Evolutionary conservation across 2,113 vertebrate species (phyloP).

Genomic region (Pollimyrus isidori): DNA sequence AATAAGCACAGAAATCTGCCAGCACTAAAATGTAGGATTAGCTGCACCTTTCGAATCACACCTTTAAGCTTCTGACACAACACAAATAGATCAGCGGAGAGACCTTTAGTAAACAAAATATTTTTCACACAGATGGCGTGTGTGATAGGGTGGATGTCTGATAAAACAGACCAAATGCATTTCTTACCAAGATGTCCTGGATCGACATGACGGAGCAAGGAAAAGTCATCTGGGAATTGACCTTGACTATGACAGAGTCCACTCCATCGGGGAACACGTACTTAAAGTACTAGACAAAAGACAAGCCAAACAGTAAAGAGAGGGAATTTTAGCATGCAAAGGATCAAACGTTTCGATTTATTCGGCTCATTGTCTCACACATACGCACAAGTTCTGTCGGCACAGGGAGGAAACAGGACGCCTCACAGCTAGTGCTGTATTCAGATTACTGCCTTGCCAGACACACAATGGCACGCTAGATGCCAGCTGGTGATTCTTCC

Average conservation of each 20-base stretch:
- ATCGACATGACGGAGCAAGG: conserved; percentile 95
- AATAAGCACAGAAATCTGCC: neutral
- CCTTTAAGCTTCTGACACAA: neutral
- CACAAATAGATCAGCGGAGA: neutral
- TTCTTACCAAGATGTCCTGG: conserved; percentile 85
- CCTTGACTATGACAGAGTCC: conserved; percentile 90
- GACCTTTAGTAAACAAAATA: neutral
- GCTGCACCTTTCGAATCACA: neutral
- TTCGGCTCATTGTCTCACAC: neutral
- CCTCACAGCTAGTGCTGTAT: neutral
- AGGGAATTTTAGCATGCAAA: neutral
- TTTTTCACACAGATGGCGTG: neutral
- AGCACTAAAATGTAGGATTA: neutral
- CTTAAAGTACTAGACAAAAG: conserved; percentile 79
- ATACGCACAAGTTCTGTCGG: neutral
- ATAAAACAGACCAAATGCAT: neutral
- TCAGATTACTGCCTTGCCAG: neutral
- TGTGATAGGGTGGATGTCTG: neutral
- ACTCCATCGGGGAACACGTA: conserved; percentile 80
- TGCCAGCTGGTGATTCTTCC: neutral
- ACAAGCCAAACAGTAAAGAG: neutral
- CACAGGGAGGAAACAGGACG: neutral
- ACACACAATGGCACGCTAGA: neutral
- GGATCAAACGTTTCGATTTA: neutral
- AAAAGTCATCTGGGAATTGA: conserved; percentile 79